Evolutionary conservation across 2,113 vertebrate species (phyloP).

Genomic region (Columba janthina): DNA sequence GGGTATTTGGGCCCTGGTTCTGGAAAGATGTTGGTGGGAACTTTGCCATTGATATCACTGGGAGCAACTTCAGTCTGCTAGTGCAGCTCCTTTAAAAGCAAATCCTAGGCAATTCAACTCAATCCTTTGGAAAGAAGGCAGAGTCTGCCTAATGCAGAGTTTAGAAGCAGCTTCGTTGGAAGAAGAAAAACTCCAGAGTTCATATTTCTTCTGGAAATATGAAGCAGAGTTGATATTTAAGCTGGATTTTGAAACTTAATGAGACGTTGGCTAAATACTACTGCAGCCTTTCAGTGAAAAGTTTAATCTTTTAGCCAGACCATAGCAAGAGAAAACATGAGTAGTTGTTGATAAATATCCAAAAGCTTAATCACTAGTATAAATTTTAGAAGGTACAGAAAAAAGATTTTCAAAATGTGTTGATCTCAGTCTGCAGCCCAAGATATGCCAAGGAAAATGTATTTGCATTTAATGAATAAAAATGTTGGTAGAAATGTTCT

Average conservation of each 20-base stretch:
- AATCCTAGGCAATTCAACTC: neutral
- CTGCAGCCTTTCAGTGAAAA: neutral
- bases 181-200: neutral
- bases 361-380: slow-evolving; percentile 24
- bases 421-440: neutral
- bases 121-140: neutral
- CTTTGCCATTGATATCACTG: neutral
- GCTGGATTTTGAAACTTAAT: slow-evolving; percentile 12
- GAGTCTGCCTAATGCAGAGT: neutral
- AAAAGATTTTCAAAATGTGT: slow-evolving; percentile 10
- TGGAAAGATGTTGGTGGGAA: neutral
- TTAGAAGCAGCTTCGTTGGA: neutral
- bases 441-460: slow-evolving; percentile 19
- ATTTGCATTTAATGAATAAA: slow-evolving; percentile 41
- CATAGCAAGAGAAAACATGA: slow-evolving; percentile 7
- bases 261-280: neutral
- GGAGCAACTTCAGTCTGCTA: neutral
- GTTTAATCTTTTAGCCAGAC: slow-evolving; percentile 14
- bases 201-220: slow-evolving; percentile 20
- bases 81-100: neutral
- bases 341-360: slow-evolving; percentile 51
- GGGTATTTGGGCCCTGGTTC: neutral
- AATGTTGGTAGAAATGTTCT: neutral
- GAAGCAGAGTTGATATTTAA: neutral
- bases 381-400: neutral